Evolutionary conservation across 92 coral and sea anemone genomes (phyloP).

Genomic region (Montipora capitata): DNA sequence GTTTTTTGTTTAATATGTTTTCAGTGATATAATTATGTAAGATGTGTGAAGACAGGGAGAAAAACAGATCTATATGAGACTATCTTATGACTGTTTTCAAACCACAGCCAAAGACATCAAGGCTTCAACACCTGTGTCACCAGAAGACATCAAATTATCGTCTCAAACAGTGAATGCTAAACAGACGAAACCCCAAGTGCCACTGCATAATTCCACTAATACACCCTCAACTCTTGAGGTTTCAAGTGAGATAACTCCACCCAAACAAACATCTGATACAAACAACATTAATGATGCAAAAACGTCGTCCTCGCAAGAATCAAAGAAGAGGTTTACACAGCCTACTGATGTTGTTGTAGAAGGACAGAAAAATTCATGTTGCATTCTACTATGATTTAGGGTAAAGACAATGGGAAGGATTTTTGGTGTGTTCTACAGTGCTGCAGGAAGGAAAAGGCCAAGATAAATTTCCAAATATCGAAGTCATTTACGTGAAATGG

Average conservation of each 20-base stretch:
- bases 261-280: not conserved
- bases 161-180: conserved; percentile 67
- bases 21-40: no score
- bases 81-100: not conserved
- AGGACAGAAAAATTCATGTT: conserved; percentile 87
- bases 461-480: no score
- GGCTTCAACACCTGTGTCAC: conserved; percentile 55
- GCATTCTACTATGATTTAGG: conserved; percentile 80
- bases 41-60: no score
- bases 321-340: conserved; percentile 28
- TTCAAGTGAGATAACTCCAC: not conserved
- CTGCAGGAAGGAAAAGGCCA: not conserved
- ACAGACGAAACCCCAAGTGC: conserved; percentile 15
- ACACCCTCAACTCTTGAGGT: conserved; percentile 35
- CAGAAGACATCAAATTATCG: conserved; percentile 75
- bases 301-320: not conserved
- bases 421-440: not conserved
- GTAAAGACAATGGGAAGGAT: not conserved
- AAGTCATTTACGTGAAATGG: not conserved
- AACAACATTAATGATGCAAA: conserved; percentile 16
- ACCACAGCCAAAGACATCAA: conserved; percentile 59
- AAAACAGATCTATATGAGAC: no score
- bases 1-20: not conserved
- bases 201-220: conserved; percentile 12
- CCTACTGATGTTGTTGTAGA: conserved; percentile 43